A percentile compares a stretch with the other conserved stretches of the same genome.
Conservation (phyloP, 2,888 invertebrate species). For the Eupithecia exiguata region DNA sequence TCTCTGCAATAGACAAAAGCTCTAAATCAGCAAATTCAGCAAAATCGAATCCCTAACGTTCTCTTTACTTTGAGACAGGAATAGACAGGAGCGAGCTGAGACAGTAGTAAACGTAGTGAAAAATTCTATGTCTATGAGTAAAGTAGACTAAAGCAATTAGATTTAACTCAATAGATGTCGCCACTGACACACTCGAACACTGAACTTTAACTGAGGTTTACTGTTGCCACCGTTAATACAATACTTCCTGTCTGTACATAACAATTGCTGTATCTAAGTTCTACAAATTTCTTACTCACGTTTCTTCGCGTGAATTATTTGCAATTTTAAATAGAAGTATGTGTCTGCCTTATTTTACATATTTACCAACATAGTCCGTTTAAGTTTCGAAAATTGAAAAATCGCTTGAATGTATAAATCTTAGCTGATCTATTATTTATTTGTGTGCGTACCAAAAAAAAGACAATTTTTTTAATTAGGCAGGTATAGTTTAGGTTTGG, state of each 20-base stretch:
- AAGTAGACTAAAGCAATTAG: not conserved
- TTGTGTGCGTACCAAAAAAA: too few species aligned
- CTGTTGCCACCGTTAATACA: not conserved
- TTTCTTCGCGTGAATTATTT: not conserved
- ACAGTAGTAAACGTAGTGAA: too few species aligned
- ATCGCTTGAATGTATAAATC: too few species aligned
- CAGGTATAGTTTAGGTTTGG: not conserved
- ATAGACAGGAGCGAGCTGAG: constrained; percentile 1
- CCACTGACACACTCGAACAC: not conserved
- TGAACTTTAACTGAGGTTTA: not conserved
- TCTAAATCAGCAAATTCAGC: not conserved
- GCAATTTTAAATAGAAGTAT: not conserved
- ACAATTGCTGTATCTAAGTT: not conserved
- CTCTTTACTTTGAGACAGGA: not conserved
- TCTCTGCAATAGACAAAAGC: not conserved
- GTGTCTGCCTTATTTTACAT: too few species aligned
- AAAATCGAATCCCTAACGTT: constrained; percentile 1
- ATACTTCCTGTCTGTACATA: not conserved
- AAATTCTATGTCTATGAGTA: too few species aligned
- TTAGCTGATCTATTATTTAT: too few species aligned
- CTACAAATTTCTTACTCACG: not conserved
- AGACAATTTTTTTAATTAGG: too few species aligned
- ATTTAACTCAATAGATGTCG: not conserved
- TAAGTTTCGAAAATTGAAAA: too few species aligned
- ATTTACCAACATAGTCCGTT: too few species aligned